Percentiles rank a stretch among this genome's conserved stretches.
Conservation (phyloP, 2,113 vertebrate genomes). For the Anser brachyrhynchus region DNA sequence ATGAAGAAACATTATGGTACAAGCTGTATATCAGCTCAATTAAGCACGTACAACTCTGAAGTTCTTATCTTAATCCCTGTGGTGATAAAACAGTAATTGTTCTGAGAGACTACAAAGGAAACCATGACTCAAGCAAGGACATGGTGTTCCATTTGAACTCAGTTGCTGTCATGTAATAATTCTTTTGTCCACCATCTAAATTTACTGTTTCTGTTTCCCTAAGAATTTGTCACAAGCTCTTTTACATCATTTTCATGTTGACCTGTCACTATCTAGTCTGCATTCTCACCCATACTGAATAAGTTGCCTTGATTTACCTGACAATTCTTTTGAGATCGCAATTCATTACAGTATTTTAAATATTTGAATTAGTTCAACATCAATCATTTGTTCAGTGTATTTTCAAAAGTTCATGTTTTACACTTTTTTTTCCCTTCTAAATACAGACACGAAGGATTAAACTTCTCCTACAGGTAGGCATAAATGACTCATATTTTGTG, state of each 20-base stretch:
- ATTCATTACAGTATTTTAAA: neutral
- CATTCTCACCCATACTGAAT: constrained; percentile 26
- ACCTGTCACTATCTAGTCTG: constrained; percentile 5
- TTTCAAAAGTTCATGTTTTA: neutral
- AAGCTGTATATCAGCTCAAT: neutral
- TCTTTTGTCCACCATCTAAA: constrained; percentile 71
- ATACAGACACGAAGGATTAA: neutral
- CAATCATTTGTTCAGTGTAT: neutral
- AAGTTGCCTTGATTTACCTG: constrained; percentile 37
- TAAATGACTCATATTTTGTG: neutral
- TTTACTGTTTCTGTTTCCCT: constrained; percentile 62
- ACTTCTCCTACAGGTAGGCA: neutral
- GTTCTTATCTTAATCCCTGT: constrained; percentile 63
- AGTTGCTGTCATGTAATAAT: constrained; percentile 73
- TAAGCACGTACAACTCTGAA: constrained; percentile 44
- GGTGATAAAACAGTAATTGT: constrained; percentile 70
- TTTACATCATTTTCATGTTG: neutral
- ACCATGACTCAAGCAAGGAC: constrained; percentile 46
- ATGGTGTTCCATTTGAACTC: constrained; percentile 65
- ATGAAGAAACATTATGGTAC: neutral
- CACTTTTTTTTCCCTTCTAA: neutral
- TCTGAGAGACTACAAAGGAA: constrained; percentile 53
- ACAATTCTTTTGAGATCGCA: neutral
- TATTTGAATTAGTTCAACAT: neutral
- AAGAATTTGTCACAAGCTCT: constrained; percentile 51